Evolutionary conservation across 2,888 invertebrate species (phyloP).

Genomic region (Chymomyza amoena): DNA sequence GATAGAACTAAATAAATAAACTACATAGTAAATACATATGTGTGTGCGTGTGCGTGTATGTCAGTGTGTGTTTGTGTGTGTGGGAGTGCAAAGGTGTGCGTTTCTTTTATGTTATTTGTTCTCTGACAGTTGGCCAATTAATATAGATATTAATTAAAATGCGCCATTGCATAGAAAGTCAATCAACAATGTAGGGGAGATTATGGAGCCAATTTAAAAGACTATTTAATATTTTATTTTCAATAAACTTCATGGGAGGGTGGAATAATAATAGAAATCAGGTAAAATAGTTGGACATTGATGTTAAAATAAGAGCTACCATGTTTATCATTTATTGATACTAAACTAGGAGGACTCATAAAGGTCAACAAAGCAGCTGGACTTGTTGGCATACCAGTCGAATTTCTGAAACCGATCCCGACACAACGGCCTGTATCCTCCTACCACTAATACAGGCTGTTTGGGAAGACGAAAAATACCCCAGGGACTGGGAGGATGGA

Average conservation of each 20-base stretch:
- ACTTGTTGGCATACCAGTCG: too few species aligned
- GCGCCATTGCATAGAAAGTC: slow-evolving; percentile 22
- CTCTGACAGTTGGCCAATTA: slow-evolving; percentile 55
- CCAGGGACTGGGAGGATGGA: too few species aligned
- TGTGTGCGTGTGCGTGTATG: slow-evolving; percentile 8
- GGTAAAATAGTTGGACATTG: too few species aligned
- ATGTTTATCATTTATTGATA: too few species aligned
- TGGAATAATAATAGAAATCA: neutral
- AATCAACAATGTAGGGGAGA: neutral
- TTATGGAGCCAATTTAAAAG: neutral
- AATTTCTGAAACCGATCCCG: too few species aligned
- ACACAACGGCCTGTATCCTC: too few species aligned
- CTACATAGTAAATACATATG: slow-evolving; percentile 20
- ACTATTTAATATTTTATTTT: neutral
- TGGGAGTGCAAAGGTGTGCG: slow-evolving; percentile 10
- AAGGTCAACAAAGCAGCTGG: too few species aligned
- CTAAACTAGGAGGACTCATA: too few species aligned
- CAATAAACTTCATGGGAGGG: neutral
- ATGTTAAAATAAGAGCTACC: too few species aligned
- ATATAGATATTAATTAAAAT: slow-evolving; percentile 64
- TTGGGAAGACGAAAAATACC: too few species aligned
- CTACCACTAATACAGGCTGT: too few species aligned
- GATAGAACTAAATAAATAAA: slow-evolving; percentile 18
- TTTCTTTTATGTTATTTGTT: slow-evolving; percentile 49
- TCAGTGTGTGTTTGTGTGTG: slow-evolving; percentile 6